Conservation (phyloP, 2,113 vertebrate genomes). For the Labeo catla region DNA sequence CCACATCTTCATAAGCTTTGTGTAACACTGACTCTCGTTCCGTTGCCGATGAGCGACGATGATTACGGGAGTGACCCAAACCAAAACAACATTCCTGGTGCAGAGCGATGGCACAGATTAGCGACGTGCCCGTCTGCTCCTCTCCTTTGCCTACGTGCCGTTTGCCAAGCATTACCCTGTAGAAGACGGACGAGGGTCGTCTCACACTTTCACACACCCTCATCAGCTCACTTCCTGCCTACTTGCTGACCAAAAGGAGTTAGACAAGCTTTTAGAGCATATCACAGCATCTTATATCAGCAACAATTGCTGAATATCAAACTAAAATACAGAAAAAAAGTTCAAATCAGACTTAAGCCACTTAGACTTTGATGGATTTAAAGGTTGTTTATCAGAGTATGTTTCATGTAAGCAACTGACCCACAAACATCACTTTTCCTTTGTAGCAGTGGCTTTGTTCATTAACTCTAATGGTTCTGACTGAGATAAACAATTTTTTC, state of each 20-base stretch:
- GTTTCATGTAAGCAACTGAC: neutral
- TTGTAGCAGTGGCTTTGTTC: neutral
- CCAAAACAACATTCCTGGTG: conserved; percentile 59
- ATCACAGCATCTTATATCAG: neutral
- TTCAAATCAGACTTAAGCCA: neutral
- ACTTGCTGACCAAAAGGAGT: conserved; percentile 29
- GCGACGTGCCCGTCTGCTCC: conserved; percentile 39
- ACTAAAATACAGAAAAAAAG: neutral
- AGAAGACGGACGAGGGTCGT: conserved; percentile 33
- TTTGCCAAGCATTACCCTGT: conserved; percentile 44
- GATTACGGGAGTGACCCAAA: conserved; percentile 55
- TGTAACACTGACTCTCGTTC: conserved; percentile 37
- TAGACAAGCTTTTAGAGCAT: conserved; percentile 10
- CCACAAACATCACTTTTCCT: neutral
- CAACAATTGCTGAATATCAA: neutral
- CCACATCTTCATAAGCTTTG: conserved; percentile 23
- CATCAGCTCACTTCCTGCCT: conserved; percentile 57
- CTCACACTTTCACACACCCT: conserved; percentile 48
- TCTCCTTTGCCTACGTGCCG: conserved; percentile 58
- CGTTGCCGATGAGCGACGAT: conserved; percentile 48
- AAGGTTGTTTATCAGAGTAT: neutral
- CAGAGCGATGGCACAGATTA: conserved; percentile 57
- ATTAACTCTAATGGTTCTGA: neutral
- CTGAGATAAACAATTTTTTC: neutral
- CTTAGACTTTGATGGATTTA: neutral